These are phyloP conservation scores for Allolobophora icterica DNA, from an alignment of 2,888 invertebrate genomes.

Conservation along the genomic window DNA sequence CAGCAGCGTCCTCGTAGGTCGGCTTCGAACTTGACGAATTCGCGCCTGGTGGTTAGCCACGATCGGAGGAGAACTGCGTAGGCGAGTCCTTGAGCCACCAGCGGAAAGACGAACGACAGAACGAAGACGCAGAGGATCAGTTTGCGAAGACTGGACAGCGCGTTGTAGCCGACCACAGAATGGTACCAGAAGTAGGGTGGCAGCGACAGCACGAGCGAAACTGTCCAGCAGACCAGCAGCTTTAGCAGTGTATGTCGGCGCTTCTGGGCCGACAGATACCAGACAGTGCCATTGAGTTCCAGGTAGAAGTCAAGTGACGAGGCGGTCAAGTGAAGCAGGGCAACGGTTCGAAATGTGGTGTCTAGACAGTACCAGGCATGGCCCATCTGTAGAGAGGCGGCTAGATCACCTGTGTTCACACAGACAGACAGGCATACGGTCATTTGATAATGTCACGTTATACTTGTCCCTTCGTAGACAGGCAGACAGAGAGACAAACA, in stretches of 20 bases:
- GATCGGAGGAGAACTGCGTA: neutral
- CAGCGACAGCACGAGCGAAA: slow-evolving; percentile 18
- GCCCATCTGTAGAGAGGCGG: neutral
- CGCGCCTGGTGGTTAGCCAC: neutral
- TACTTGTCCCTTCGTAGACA: no score
- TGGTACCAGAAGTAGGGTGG: slow-evolving; percentile 32
- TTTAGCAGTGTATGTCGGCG: neutral
- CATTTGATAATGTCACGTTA: neutral
- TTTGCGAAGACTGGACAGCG: neutral
- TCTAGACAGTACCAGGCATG: slow-evolving; percentile 33
- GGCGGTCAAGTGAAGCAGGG: slow-evolving; percentile 31
- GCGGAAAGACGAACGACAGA: slow-evolving; percentile 27
- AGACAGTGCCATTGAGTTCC: slow-evolving; percentile 15
- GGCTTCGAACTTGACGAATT: neutral
- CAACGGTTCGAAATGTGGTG: neutral
- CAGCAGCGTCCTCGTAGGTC: neutral
- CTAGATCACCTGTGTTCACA: neutral
- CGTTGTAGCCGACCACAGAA: neutral
- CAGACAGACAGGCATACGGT: neutral
- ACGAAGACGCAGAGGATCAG: slow-evolving; percentile 28
- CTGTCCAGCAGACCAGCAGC: slow-evolving; percentile 30
- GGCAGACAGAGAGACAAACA: neutral
- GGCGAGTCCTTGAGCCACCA: neutral
- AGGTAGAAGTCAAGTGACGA: slow-evolving; percentile 20
- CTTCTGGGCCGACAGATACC: slow-evolving; percentile 21